Conservation (phyloP, 2,888 invertebrate species). For the Agapetus fuscipes region DNA sequence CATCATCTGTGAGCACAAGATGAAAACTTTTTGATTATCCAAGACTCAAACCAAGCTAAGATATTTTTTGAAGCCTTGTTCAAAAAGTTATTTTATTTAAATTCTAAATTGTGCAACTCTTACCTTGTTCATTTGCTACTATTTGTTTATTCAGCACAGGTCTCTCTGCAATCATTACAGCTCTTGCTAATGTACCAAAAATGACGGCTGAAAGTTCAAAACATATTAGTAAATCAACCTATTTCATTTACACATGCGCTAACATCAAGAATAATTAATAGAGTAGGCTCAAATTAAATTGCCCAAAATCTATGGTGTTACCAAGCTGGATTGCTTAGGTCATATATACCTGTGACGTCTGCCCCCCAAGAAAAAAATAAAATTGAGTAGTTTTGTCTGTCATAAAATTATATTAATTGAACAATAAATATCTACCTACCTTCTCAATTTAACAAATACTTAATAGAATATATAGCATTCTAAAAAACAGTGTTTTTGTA, state of each 20-base stretch:
- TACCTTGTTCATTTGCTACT: constrained; percentile 41
- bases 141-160: constrained; percentile 42
- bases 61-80: neutral
- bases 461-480: too few species aligned
- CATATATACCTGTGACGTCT: neutral
- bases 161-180: constrained; percentile 42
- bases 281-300: too few species aligned
- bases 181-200: constrained; percentile 38
- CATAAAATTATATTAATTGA: constrained; percentile 1
- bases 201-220: constrained; percentile 39
- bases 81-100: neutral
- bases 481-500: too few species aligned
- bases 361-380: too few species aligned
- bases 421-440: too few species aligned
- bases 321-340: too few species aligned
- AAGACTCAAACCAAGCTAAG: too few species aligned
- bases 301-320: too few species aligned
- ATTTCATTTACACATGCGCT: neutral
- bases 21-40: neutral
- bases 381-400: neutral
- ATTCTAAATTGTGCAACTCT: neutral
- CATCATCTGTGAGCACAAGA: neutral
- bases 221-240: constrained; percentile 9
- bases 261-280: neutral
- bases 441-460: too few species aligned